These are phyloP conservation scores for Lacerta viridis DNA, from an alignment of 2,797 vertebrate genomes.

Conservation along the genomic window DNA sequence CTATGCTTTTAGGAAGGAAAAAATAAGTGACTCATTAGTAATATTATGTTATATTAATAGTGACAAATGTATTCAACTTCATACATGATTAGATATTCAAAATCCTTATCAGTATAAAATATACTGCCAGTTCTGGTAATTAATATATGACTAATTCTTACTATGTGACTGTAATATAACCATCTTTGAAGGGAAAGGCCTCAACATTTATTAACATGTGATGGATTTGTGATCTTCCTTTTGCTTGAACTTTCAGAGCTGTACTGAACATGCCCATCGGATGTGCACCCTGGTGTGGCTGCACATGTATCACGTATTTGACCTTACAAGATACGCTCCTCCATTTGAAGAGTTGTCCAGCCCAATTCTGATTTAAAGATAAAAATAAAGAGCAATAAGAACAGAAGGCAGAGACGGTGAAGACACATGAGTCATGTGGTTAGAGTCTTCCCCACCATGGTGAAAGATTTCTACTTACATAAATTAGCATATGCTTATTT, in stretches of 20 bases:
- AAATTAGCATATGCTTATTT: too few relatives aligned
- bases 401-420: not conserved
- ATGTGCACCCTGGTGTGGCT: not conserved
- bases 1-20: not conserved
- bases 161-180: not conserved
- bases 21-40: not conserved
- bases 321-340: not conserved
- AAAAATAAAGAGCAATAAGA: not conserved
- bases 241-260: not conserved
- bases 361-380: not conserved
- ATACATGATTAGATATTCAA: constrained; percentile 10
- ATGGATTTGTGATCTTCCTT: not conserved
- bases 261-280: not conserved
- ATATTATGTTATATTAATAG: constrained; percentile 9
- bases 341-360: not conserved
- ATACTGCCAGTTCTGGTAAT: not conserved
- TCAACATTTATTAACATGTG: not conserved
- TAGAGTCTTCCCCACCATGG: too few relatives aligned
- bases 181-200: not conserved
- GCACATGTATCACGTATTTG: not conserved
- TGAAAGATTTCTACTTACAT: too few relatives aligned
- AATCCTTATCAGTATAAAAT: not conserved
- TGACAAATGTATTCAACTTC: not conserved
- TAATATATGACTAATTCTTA: not conserved
- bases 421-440: not conserved